Evolutionary conservation across 2,888 invertebrate genomes (phyloP), one percentile per base, ranked within the genome.

Genomic region (Chaitophorus viminalis): DNA sequence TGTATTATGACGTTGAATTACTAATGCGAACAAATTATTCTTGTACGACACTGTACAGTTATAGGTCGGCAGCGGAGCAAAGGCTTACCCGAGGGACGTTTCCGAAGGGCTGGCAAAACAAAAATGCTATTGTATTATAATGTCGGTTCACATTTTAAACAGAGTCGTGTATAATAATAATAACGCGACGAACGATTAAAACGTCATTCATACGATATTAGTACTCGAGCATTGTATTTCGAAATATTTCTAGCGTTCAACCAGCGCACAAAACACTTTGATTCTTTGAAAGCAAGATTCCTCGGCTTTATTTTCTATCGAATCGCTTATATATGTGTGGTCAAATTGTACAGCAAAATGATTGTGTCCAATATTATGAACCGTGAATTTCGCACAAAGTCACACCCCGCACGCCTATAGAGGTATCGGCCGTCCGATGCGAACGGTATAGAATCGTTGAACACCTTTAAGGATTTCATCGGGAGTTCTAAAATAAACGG

Each of bases 61-160:
- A n/a, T 39, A 25, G 54, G 65, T 33, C 2, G 17, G 18, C 25
- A 21, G 1, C 18, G 82, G 52, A 21, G 46, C 39, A 11, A 46
- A 46, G 46, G 9, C 14, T 72, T 54, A 52, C 72, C 82, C 72
- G n/a, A 33, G 70, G 52, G 70, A 82, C 25, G 21, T 82, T 46
- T 54, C n/a, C 46, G 52, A 82, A 72, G 82, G 31, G 70, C 25
- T 72, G 54, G 82, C 25, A 33, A n/a, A 72, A 72, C 72, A 33
- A 72, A 82, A 72, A 72, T 82, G n/a, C 25, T 33, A 54, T 82
- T 82, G 72, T 82, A 70, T 81, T 18, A 31, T 72, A 82, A 82
- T 82, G 72, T 82, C 33, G 82, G 33, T 46, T 46, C 82, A 33
- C 52, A 72, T 33, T 77, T 46, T 21, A 8, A 72, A 79, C 68